Conservation (phyloP, 1,140 invertebrate species). For the Matsumurasca onukii region DNA sequence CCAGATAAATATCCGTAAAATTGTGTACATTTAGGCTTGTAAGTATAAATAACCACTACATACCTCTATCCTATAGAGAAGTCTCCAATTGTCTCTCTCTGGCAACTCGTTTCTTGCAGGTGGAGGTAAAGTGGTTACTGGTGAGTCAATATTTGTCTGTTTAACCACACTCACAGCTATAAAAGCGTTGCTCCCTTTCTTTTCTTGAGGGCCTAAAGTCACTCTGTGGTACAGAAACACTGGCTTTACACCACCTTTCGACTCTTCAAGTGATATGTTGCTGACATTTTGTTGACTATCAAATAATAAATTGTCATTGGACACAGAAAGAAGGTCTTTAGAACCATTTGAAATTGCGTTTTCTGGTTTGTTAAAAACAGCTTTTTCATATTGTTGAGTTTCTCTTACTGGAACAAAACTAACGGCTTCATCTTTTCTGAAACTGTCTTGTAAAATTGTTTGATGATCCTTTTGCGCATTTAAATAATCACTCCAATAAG, state of each 20-base stretch:
- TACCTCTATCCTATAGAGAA: no score
- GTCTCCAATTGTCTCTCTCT: no score
- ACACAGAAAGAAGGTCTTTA: not conserved
- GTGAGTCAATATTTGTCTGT: not conserved
- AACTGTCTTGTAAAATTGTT: not conserved
- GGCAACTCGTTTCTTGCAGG: no score
- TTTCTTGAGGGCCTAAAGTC: not conserved
- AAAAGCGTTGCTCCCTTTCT: not conserved
- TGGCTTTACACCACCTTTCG: not conserved
- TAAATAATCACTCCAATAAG: conserved; percentile 1
- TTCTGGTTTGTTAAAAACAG: no score
- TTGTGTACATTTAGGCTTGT: no score
- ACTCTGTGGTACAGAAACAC: conserved; percentile 16
- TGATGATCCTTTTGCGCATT: not conserved
- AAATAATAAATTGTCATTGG: not conserved
- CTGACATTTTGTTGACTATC: not conserved
- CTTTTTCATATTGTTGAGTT: no score
- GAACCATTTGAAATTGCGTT: not conserved
- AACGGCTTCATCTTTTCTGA: not conserved
- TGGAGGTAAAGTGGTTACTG: no score
- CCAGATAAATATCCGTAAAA: no score
- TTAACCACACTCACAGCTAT: conserved; percentile 10
- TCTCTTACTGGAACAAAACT: not conserved
- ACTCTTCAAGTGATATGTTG: not conserved
- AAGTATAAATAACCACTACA: no score